These are phyloP conservation scores for Lagria hirta DNA, from an alignment of 2,888 invertebrate genomes.

Conservation along the genomic window DNA sequence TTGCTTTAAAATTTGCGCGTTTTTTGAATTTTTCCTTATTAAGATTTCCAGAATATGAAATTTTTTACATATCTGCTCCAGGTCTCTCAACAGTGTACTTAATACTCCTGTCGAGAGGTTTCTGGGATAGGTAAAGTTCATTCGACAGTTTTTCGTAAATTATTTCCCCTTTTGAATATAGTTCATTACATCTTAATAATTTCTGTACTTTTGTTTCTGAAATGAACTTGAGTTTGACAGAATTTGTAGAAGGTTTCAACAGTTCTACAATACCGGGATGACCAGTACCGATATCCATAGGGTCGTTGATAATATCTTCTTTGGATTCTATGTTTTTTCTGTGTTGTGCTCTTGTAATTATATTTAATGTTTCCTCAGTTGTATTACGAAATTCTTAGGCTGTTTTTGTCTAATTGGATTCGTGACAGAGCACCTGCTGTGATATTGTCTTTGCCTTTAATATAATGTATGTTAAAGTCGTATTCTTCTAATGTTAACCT, in stretches of 20 bases:
- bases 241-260: no score
- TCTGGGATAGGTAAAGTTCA: constrained; percentile 1
- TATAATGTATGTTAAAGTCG: constrained; percentile 29
- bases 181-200: neutral
- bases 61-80: constrained; percentile 1
- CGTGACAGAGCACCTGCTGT: no score
- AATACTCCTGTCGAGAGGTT: constrained; percentile 1
- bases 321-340: no score
- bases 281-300: no score
- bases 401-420: no score
- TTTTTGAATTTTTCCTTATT: constrained; percentile 1
- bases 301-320: no score
- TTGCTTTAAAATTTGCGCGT: neutral
- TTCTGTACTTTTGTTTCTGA: neutral
- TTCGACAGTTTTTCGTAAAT: neutral
- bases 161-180: neutral
- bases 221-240: neutral
- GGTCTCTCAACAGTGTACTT: constrained; percentile 4
- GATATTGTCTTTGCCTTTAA: no score
- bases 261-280: no score
- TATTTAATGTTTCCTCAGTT: neutral
- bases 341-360: no score
- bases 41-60: neutral
- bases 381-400: neutral
- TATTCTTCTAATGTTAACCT: constrained; percentile 33